Percentiles rank a stretch among this genome's conserved stretches.
phyloP scores from a whole-genome alignment of 2,888 invertebrate species.

The Lepidochrysops patricia region DNA sequence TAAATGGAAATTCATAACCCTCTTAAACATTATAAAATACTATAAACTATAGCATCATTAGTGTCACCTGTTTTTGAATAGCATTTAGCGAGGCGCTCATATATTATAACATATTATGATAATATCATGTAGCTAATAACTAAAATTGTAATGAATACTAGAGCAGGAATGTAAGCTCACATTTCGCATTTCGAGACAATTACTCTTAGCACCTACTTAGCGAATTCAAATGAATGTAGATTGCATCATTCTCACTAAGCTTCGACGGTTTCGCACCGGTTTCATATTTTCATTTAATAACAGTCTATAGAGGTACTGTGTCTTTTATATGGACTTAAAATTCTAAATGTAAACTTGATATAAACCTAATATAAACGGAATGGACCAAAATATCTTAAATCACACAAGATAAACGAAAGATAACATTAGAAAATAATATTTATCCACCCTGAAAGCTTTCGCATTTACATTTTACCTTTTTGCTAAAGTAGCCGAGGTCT shows the following conservation, averaged over 20 bases:
- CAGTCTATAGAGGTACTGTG: neutral
- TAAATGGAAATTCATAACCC: too few relatives aligned
- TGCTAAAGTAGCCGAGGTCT: neutral
- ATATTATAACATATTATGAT: neutral
- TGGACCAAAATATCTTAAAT: neutral
- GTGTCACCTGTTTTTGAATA: neutral
- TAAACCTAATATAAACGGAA: neutral
- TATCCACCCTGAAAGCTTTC: neutral
- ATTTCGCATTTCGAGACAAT: neutral
- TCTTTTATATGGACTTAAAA: neutral
- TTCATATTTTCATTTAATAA: neutral
- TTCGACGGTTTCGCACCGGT: neutral
- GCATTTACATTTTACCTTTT: neutral
- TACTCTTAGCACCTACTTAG: neutral
- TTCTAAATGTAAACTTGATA: neutral
- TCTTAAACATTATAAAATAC: too few relatives aligned
- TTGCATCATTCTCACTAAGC: neutral
- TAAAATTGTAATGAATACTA: neutral
- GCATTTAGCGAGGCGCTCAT: neutral
- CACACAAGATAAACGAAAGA: neutral
- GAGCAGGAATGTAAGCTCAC: neutral
- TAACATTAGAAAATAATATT: neutral
- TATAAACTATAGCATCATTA: neutral
- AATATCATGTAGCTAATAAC: too few relatives aligned
- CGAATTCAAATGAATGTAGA: neutral